Base-by-base conservation (phyloP, 1,140 invertebrate species). In the Choristoneura fumiferana region DNA sequence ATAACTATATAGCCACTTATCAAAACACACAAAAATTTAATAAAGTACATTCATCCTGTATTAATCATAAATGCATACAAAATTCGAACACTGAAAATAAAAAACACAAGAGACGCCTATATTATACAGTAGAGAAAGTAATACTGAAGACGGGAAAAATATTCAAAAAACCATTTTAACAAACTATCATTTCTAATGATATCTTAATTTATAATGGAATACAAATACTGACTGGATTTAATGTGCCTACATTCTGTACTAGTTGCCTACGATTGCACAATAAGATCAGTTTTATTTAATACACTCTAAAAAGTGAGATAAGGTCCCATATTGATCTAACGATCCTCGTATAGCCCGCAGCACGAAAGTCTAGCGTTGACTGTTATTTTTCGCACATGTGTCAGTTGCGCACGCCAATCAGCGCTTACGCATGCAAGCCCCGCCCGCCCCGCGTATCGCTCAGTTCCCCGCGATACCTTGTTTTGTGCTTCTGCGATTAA, bases 1-100 rank as follows among this genome's bases (percentile, higher is more conserved):
- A 49, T 29, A 49, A 49, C 22, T 22, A 18, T 49, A 49, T 8
- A 49, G 43, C 43, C 12, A 49, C 43, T 33, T 49, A 49, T 49
- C 18, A 49, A 33, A 49, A 49, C 43, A 54, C 52, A 13, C 52
- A 54, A 35, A 18, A 54, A 54, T 54, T 13, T 17, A 35, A 54
- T 34, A 10, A 54, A 36, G 33, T 35, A 15, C 33, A 36, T 35
- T 53, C 29, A n/a, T 36, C 34, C 13, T 15, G 33, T 34, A 33
- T 9, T 35, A 34, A 36, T 34, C 29, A 22, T 49, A 49, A 49
- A 49, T 49, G 43, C 43, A 49, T 49, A 49, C 22, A 49, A 49
- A 49, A 49, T 12, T 49, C 43, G 22, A 45, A 45, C 12, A 53
- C 49, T 29, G 49, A 8, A 53, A n/a, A n/a, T n/a, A n/a, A n/a